Base-by-base conservation (phyloP, 2,797 vertebrate genomes). In the Cyclopterus lumpus region DNA sequence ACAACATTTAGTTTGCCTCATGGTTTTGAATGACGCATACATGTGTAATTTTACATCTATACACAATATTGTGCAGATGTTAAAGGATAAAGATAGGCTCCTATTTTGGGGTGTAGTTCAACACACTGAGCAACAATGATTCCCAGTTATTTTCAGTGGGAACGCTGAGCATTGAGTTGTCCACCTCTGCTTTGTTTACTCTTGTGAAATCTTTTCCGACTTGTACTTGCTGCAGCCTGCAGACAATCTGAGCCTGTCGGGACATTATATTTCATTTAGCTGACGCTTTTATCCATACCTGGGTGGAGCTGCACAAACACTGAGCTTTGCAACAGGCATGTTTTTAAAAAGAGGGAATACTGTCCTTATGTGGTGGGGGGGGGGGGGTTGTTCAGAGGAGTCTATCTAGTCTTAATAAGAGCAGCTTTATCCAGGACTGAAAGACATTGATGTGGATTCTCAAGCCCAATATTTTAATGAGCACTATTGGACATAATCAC, bases 171-270 rank as follows among this genome's bases (percentile, higher is more conserved):
- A 16, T 67, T 1, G 20, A 66, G 81, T 57, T 51, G 51, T 65
- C 20, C 0, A 28, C 8, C 2, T 64, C 59, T 2, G 26, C 22
- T 58, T 53, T 28, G 15, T 28, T 70, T 46, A 18, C n/a, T 15
- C 51, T 81, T 63, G 72, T 42, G 62, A 79, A 68, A 76, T 75
- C 11, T 38, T 59, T 22, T 59, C 44, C 49, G 20, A 4, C 44
- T 67, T 28, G 3, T 0, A 38, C 81, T 5, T 70, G 79, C 79
- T 16, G 73, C 49, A 61, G 24, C 82, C 77, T 77, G 77, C 69
- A 46, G 44, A 69, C 8, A 2, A 9, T 28, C 58, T 9, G 44
- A 30, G 60, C 54, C 54, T 44, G 71, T 58, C 54, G 9, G 54
- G 24, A 16, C 44, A 26, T 28, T 28, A 28, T 26, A 28, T 28